Evolutionary conservation across 2,888 invertebrate species (phyloP), one percentile per base, ranked within the genome.

Genomic region (Silvanus unidentatus): DNA sequence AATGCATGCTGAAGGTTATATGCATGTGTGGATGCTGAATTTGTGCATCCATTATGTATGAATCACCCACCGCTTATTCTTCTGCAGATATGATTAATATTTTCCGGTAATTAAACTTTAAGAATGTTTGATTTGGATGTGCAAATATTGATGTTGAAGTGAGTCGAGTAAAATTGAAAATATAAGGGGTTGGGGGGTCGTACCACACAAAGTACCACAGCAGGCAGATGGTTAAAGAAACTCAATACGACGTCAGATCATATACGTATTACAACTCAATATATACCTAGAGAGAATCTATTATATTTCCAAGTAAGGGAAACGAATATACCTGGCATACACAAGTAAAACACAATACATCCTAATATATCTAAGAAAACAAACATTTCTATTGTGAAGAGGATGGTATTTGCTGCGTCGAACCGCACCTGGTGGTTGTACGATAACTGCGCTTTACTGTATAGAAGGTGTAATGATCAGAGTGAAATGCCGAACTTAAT

Each of bases 351-450:
- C 55, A 62, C 61, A 62, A 62, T 58, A 47, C 43, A 36, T 45
- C 48, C 40, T 32, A 11, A 12, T n/a, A 52, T 59, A 49, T 22
- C 22, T 22, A 59, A 59, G 63, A 59, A 61, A 59, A 59, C 63
- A 65, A 64, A 64, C 61, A 63, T 48, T 22, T 53, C 59, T 53
- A 57, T 62, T 58, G 54, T 58, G 46, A 51, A 49, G 49, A 52
- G 49, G n/a, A n/a, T n/a, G 51, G 45, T 59, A 58, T n/a, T n/a
- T n/a, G 63, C 62, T 61, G 60, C 58, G 54, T 58, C 55, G 41
- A 47, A 58, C 63, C 63, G 57, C 63, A 63, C 62, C 63, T 63
- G 63, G 62, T 52, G 47, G 55, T 22, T 22, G 22, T 22, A 22
- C 3, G 22, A 22, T 22, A 22, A 22, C 42, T 52, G 48, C 40